Percentiles rank a stretch among this genome's conserved stretches.
phyloP scores from a whole-genome alignment of 1,140 invertebrate species.

The Steinernema khuongi region DNA sequence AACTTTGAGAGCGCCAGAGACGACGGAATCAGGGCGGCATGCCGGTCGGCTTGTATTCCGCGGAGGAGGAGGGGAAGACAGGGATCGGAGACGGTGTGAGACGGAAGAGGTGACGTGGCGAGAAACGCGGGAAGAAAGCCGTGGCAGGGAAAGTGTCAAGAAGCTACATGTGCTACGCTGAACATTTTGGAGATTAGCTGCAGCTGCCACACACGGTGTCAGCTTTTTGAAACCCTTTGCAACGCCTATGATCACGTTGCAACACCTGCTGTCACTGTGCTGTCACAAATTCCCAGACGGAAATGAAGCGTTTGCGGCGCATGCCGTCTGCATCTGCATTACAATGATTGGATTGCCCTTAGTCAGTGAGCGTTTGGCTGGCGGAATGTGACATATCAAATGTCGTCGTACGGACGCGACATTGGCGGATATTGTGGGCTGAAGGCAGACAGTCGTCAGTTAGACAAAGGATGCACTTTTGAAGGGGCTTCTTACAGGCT shows the following conservation, averaged over 20 bases:
- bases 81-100: background rate
- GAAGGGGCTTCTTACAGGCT: background rate
- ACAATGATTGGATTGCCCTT: background rate
- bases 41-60: background rate
- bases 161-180: no score
- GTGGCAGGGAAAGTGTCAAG: no score
- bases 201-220: no score
- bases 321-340: background rate
- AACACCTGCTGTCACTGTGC: no score
- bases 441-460: background rate
- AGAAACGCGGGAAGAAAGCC: no score
- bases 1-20: conserved; percentile 9
- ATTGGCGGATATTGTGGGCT: background rate
- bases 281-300: background rate
- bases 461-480: conserved; percentile 3
- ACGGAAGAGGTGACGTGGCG: no score
- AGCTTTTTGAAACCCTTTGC: no score
- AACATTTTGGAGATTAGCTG: no score
- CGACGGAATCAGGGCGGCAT: background rate
- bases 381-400: background rate
- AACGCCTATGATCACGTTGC: no score
- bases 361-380: background rate
- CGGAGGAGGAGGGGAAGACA: background rate
- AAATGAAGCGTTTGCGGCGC: background rate
- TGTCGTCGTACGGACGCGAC: background rate